Evolutionary conservation across 2,113 vertebrate genomes (phyloP).

Genomic region (Hemichromis elongatus): DNA sequence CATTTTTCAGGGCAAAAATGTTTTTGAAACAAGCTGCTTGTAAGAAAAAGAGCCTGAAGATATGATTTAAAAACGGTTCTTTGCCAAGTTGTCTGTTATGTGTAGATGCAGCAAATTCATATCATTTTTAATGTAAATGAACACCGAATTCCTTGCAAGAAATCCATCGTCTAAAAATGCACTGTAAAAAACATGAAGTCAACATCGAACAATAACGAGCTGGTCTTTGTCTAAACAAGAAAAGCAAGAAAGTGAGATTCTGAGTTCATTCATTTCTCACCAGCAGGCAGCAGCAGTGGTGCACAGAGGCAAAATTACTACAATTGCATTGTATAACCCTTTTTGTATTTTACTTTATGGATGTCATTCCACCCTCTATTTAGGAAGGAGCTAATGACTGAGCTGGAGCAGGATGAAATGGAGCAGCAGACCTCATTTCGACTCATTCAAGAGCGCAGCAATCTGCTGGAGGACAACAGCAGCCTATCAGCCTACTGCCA

Average conservation of each 20-base stretch:
- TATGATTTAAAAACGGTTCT: background rate
- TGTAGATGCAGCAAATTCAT: background rate
- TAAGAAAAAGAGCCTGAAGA: background rate
- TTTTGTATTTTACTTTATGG: background rate
- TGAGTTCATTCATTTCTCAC: background rate
- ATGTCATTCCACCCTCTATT: background rate
- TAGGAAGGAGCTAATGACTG: constrained; percentile 88
- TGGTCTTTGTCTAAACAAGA: background rate
- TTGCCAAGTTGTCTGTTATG: background rate
- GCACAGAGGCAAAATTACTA: background rate
- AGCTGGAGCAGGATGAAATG: constrained; percentile 97
- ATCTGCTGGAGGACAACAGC: constrained; percentile 94
- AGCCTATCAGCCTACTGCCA: constrained; percentile 87
- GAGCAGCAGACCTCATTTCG: constrained; percentile 94
- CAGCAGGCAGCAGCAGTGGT: background rate
- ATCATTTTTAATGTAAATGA: background rate
- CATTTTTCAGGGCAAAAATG: background rate
- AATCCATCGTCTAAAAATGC: background rate
- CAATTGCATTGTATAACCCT: background rate
- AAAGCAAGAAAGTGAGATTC: background rate
- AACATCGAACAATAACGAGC: background rate
- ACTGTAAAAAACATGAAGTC: background rate
- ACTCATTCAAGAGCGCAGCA: constrained; percentile 93
- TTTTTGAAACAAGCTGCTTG: background rate
- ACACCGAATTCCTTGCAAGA: background rate